A percentile compares a stretch with the other conserved stretches of the same genome.
Conservation (phyloP, 1,140 invertebrate genomes). For the Nephila pilipes region DNA sequence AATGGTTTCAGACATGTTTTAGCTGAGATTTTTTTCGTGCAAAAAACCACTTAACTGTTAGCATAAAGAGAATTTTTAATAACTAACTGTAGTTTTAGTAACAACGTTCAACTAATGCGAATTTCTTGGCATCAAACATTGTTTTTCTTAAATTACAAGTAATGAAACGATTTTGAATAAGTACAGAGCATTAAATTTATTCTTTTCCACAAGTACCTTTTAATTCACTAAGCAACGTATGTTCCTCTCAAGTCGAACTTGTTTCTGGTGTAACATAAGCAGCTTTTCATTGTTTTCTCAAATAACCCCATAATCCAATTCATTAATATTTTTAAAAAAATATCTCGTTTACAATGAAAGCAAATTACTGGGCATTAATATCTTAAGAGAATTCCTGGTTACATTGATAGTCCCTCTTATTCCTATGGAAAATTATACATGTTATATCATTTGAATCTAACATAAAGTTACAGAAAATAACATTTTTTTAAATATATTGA, state of each 20-base stretch:
- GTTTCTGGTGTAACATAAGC: not conserved
- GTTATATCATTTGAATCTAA: too few relatives aligned
- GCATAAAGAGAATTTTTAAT: slow-evolving; percentile 36
- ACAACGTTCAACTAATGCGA: not conserved
- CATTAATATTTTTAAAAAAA: too few relatives aligned
- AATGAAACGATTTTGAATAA: not conserved
- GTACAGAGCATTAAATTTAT: not conserved
- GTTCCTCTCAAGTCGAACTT: not conserved
- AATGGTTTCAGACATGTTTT: slow-evolving; percentile 26
- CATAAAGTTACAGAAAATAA: too few relatives aligned
- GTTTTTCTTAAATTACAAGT: slow-evolving; percentile 9
- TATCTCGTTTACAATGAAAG: too few relatives aligned
- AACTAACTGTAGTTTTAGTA: not conserved
- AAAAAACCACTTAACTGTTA: slow-evolving; percentile 21
- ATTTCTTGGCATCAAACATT: slow-evolving; percentile 21
- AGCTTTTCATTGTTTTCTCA: not conserved
- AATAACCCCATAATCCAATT: too few relatives aligned
- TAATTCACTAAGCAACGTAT: not conserved
- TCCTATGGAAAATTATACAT: too few relatives aligned
- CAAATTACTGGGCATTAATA: too few relatives aligned
- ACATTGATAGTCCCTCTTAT: too few relatives aligned
- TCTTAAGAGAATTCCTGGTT: too few relatives aligned
- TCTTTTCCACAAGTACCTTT: not conserved
- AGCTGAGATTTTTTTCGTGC: not conserved
- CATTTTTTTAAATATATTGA: too few relatives aligned